Percentiles rank a stretch among this genome's conserved stretches.
Evolutionary conservation across 2,888 invertebrate species (phyloP).

Genomic region (Tetramorium bicarinatum): DNA sequence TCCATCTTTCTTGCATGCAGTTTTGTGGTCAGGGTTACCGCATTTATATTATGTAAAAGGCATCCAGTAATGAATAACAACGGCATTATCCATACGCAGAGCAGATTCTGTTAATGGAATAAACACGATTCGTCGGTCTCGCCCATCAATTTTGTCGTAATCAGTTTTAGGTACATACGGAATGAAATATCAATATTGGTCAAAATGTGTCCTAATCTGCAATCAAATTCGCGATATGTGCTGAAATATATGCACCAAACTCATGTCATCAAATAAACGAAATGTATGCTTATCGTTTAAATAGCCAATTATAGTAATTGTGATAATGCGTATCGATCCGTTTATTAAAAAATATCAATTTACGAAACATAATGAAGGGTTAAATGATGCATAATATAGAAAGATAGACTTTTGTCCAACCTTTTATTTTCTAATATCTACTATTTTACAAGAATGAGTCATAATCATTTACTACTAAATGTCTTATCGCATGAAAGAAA

Average conservation of each 20-base stretch:
- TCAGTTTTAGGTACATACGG: slow-evolving; percentile 6
- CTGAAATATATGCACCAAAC: neutral
- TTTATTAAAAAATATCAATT: neutral
- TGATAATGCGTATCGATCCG: neutral
- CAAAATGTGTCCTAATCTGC: slow-evolving; percentile 17
- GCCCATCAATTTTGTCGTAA: slow-evolving; percentile 19
- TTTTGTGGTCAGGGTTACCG: slow-evolving; percentile 43
- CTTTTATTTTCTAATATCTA: neutral
- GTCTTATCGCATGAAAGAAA: slow-evolving; percentile 6
- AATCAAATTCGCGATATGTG: slow-evolving; percentile 4
- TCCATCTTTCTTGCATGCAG: slow-evolving; percentile 11
- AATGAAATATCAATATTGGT: slow-evolving; percentile 44
- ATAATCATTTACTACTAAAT: slow-evolving; percentile 13
- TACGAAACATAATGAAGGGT: neutral
- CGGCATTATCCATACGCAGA: neutral
- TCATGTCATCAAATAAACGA: slow-evolving; percentile 6
- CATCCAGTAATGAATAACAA: slow-evolving; percentile 9
- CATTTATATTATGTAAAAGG: slow-evolving; percentile 41
- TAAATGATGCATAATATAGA: neutral
- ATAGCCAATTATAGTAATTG: neutral
- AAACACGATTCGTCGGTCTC: slow-evolving; percentile 25
- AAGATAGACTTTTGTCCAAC: neutral
- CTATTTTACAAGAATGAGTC: neutral
- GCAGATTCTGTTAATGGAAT: slow-evolving; percentile 18
- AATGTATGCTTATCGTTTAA: neutral